Evolutionary conservation across 1,140 invertebrate genomes (phyloP).

Genomic region (Trypoxylus dichotomus): DNA sequence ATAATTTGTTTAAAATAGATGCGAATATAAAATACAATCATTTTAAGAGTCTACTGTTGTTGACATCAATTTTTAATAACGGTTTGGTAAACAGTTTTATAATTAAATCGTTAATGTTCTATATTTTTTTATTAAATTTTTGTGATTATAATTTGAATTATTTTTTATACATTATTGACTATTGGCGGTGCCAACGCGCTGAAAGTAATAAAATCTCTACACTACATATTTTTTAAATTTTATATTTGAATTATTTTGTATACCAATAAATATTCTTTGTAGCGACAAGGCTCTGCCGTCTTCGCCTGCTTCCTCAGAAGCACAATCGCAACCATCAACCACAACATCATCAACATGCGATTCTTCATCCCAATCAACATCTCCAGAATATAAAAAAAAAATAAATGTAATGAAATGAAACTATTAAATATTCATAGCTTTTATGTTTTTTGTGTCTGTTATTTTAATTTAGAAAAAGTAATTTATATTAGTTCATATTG

Average conservation of each 20-base stretch:
- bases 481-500: too few species aligned
- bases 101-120: constrained; percentile 10
- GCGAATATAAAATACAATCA: constrained; percentile 1
- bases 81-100: constrained; percentile 5
- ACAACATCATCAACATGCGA: constrained; percentile 9
- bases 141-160: constrained; percentile 14
- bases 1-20: too few species aligned
- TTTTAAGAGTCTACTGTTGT: constrained; percentile 4
- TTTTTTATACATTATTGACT: too few species aligned
- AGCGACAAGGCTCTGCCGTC: neutral
- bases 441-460: neutral
- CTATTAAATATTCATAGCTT: constrained; percentile 3
- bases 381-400: constrained; percentile 8
- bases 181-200: too few species aligned
- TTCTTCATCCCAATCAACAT: constrained; percentile 9
- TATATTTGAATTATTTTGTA: constrained; percentile 14
- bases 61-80: constrained; percentile 10
- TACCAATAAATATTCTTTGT: constrained; percentile 10
- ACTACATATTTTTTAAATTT: too few species aligned
- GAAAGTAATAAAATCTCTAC: too few species aligned
- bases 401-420: constrained; percentile 11
- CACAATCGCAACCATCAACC: neutral
- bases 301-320: constrained; percentile 6
- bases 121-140: constrained; percentile 9
- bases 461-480: too few species aligned